Evolutionary conservation across 2,113 vertebrate species (phyloP).

Genomic region (Larimichthys polyactis): DNA sequence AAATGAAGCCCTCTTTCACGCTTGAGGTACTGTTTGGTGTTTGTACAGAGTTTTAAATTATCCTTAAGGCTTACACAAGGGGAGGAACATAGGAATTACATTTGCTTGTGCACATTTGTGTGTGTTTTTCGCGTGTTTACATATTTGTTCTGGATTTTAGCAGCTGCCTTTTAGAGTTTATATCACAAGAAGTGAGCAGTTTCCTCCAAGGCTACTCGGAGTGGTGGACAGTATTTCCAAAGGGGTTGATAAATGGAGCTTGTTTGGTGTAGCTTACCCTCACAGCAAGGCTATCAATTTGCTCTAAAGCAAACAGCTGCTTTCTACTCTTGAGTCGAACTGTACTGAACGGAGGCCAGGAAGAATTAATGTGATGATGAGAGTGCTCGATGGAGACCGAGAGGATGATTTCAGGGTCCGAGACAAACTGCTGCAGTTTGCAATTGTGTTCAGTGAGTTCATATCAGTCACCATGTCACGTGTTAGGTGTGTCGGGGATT

Average conservation of each 20-base stretch:
- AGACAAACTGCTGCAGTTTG: conserved; percentile 36
- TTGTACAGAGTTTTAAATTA: conserved; percentile 4
- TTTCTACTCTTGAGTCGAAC: conserved; percentile 43
- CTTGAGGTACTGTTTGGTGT: not conserved
- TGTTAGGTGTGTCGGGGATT: not conserved
- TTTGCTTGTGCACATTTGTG: conserved; percentile 14
- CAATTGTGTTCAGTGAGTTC: conserved; percentile 23
- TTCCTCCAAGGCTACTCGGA: conserved; percentile 28
- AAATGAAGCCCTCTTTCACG: not conserved
- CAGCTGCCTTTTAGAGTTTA: conserved; percentile 27
- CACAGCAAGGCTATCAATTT: conserved; percentile 60
- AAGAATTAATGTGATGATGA: conserved; percentile 59
- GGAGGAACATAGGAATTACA: not conserved
- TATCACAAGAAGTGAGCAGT: conserved; percentile 34
- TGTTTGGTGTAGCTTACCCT: conserved; percentile 60
- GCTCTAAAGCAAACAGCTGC: conserved; percentile 54
- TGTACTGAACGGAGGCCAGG: conserved; percentile 43
- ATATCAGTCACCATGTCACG: not conserved
- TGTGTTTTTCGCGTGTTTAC: conserved; percentile 46
- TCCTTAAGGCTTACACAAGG: conserved; percentile 4
- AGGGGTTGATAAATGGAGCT: conserved; percentile 62
- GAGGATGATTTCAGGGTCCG: conserved; percentile 37
- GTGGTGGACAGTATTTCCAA: conserved; percentile 54
- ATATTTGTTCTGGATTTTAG: conserved; percentile 32
- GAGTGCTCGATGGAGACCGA: conserved; percentile 35